Evolutionary conservation across 2,113 vertebrate species (phyloP).

Genomic region (Elgaria multicarinata): DNA sequence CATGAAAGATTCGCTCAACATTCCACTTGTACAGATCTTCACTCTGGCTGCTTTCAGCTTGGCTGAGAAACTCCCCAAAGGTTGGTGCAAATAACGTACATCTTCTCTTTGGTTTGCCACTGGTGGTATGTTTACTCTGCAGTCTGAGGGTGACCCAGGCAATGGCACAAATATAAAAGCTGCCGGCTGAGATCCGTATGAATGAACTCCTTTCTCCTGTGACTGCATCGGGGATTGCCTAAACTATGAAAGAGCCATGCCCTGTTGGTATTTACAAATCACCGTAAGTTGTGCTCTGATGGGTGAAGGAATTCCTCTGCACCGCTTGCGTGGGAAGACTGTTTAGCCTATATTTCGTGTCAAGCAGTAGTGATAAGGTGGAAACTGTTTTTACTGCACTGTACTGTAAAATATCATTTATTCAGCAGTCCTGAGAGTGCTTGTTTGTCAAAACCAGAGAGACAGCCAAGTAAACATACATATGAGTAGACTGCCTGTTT

Average conservation of each 20-base stretch:
- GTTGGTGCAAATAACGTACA: slow-evolving; percentile 76
- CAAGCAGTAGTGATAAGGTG: slow-evolving; percentile 4
- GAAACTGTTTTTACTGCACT: not conserved
- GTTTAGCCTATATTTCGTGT: slow-evolving; percentile 14
- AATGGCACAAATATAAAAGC: rapidly evolving
- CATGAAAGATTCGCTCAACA: slow-evolving; percentile 84
- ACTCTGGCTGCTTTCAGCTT: slow-evolving; percentile 80
- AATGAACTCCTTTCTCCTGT: not conserved
- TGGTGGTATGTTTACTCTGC: slow-evolving; percentile 13
- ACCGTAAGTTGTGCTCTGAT: not conserved
- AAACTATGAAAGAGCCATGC: not conserved
- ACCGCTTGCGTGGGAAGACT: not conserved
- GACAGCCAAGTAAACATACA: slow-evolving; percentile 1
- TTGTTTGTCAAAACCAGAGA: not conserved
- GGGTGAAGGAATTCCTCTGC: not conserved
- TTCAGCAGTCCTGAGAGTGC: not conserved
- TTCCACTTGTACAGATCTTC: slow-evolving; percentile 79
- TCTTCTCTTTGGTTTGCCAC: slow-evolving; percentile 39
- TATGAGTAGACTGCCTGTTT: not conserved
- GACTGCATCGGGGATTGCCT: not conserved
- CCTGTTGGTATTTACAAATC: slow-evolving; percentile 18
- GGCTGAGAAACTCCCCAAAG: slow-evolving; percentile 85
- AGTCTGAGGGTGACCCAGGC: not conserved
- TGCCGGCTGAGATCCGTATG: rapidly evolving
- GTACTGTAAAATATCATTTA: not conserved